A percentile compares a stretch with the other conserved stretches of the same genome.
Conservation (phyloP, 2,797 vertebrate species). For the Philypnodon macrostomus region DNA sequence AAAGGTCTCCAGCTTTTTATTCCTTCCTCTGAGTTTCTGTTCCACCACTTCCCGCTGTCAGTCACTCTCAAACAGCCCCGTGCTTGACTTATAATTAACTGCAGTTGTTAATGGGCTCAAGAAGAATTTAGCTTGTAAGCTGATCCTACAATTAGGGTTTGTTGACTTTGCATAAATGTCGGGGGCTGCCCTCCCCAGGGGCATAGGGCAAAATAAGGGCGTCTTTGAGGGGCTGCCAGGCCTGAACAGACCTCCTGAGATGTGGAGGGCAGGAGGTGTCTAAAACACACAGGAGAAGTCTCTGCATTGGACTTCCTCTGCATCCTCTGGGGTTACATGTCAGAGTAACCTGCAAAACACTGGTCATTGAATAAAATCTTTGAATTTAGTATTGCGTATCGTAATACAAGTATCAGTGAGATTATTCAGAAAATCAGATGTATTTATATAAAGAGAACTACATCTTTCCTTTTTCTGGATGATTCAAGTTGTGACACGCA, state of each 20-base stretch:
- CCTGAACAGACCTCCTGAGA: slow-evolving; percentile 56
- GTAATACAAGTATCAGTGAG: too few relatives aligned
- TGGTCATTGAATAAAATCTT: too few relatives aligned
- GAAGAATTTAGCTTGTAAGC: slow-evolving; percentile 76
- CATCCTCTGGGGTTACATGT: slow-evolving; percentile 44
- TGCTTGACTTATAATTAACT: slow-evolving; percentile 68
- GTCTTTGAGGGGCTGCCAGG: slow-evolving; percentile 73
- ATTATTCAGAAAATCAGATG: too few relatives aligned
- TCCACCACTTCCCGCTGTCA: slow-evolving; percentile 36
- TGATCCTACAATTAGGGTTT: slow-evolving; percentile 81
- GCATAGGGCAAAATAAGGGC: slow-evolving; percentile 61
- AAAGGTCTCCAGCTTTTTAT: slow-evolving; percentile 36
- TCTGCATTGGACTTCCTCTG: slow-evolving; percentile 39
- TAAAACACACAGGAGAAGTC: slow-evolving; percentile 51
- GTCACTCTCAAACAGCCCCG: slow-evolving; percentile 37
- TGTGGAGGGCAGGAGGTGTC: slow-evolving; percentile 36
- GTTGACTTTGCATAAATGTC: slow-evolving; percentile 82
- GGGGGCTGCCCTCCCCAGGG: slow-evolving; percentile 60
- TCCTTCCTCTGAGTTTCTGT: slow-evolving; percentile 25
- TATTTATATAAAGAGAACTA: too few relatives aligned
- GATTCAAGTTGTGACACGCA: slow-evolving; percentile 60
- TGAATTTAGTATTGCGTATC: too few relatives aligned
- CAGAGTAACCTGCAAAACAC: slow-evolving; percentile 12
- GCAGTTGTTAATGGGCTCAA: slow-evolving; percentile 77
- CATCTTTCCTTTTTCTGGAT: slow-evolving; percentile 54